Percentiles rank a stretch among this genome's conserved stretches.
These are phyloP conservation scores for Busseola fusca DNA, from an alignment of 2,888 invertebrate genomes.

Conservation along the genomic window DNA sequence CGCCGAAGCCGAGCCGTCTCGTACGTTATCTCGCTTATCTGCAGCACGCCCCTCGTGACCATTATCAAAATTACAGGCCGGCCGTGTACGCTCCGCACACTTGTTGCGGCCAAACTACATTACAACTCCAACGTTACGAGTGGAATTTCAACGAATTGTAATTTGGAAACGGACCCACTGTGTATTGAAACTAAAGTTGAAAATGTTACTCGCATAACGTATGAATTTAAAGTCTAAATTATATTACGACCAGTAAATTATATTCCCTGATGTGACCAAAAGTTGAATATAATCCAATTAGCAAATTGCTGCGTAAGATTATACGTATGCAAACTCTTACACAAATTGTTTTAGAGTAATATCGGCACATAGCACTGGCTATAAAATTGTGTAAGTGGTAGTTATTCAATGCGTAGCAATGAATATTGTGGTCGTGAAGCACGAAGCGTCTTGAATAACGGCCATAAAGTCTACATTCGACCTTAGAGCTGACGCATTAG, in stretches of 20 bases:
- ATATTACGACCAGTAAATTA: slow-evolving; percentile 13
- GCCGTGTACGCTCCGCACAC: slow-evolving; percentile 54
- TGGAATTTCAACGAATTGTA: slow-evolving; percentile 62
- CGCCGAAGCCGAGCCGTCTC: slow-evolving; percentile 46
- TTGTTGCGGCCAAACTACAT: slow-evolving; percentile 65
- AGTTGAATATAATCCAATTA: slow-evolving; percentile 44
- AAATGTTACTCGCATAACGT: slow-evolving; percentile 36
- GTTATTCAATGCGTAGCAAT: slow-evolving; percentile 56
- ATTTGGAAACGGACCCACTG: slow-evolving; percentile 29
- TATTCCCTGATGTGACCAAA: slow-evolving; percentile 27
- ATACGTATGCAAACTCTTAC: slow-evolving; percentile 27
- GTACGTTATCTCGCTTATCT: slow-evolving; percentile 74
- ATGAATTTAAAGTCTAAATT: slow-evolving; percentile 48
- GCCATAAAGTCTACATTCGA: slow-evolving; percentile 59
- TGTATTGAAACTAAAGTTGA: slow-evolving; percentile 35
- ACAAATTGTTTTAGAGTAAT: slow-evolving; percentile 38
- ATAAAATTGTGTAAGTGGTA: slow-evolving; percentile 54
- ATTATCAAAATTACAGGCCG: slow-evolving; percentile 81
- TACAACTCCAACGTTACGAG: slow-evolving; percentile 55
- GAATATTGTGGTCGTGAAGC: slow-evolving; percentile 61
- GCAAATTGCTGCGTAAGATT: slow-evolving; percentile 37
- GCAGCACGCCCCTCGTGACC: slow-evolving; percentile 67
- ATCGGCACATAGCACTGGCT: slow-evolving; percentile 29
- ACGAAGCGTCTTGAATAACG: slow-evolving; percentile 62
- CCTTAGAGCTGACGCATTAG: slow-evolving; percentile 57